Evolutionary conservation across 2,113 vertebrate genomes (phyloP).

Genomic region (Phyllostomus hastatus): DNA sequence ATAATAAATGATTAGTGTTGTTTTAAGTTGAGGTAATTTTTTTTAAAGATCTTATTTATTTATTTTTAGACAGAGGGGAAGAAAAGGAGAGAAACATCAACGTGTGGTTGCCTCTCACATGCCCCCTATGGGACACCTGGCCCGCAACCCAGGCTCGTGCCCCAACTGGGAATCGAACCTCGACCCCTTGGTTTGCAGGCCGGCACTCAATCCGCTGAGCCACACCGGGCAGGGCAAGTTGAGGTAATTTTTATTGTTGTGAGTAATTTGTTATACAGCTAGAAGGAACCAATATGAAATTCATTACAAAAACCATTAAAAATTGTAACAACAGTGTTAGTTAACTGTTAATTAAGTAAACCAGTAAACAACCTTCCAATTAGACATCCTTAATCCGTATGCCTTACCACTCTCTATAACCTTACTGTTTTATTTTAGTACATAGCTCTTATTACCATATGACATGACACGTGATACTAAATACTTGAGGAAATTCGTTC

Average conservation of each 20-base stretch:
- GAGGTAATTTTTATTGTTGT: background rate
- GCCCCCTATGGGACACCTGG: too few relatives aligned
- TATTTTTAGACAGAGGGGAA: too few relatives aligned
- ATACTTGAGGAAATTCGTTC: background rate
- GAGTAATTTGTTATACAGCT: background rate
- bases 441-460: background rate
- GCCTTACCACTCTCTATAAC: background rate
- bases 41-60: background rate
- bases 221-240: too few relatives aligned
- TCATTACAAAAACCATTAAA: background rate
- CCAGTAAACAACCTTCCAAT: background rate
- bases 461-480: background rate
- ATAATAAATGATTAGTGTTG: background rate
- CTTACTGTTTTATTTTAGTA: background rate
- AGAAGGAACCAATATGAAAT: background rate
- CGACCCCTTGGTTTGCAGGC: too few relatives aligned
- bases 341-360: background rate
- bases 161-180: too few relatives aligned
- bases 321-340: background rate
- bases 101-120: too few relatives aligned
- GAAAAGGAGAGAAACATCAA: too few relatives aligned
- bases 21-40: background rate
- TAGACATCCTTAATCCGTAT: background rate
- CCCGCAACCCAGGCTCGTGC: too few relatives aligned
- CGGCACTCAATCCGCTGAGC: too few relatives aligned